Conservation (phyloP, 2,888 invertebrate genomes). For the Stomorhina lunata region DNA sequence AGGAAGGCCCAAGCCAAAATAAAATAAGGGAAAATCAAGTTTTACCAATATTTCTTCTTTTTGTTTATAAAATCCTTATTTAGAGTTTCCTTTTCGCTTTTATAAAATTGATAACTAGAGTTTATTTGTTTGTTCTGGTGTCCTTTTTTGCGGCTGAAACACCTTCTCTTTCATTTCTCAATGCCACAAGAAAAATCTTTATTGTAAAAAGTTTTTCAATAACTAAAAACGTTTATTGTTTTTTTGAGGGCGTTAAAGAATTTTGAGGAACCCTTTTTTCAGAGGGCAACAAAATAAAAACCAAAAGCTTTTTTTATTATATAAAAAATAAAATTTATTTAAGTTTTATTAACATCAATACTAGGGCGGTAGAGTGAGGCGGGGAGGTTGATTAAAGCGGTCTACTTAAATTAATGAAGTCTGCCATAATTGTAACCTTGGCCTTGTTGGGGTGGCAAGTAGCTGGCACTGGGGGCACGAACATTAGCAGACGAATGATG, state of each 20-base stretch:
- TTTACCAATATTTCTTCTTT: background rate
- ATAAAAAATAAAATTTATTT: slow-evolving; percentile 15
- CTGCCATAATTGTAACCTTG: slow-evolving; percentile 68
- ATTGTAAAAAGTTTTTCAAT: slow-evolving; percentile 34
- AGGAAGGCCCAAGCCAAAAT: no score
- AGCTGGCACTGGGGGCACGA: slow-evolving; percentile 70
- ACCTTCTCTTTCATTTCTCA: background rate
- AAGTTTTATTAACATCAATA: slow-evolving; percentile 42
- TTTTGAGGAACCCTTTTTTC: background rate
- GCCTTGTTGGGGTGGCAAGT: slow-evolving; percentile 72
- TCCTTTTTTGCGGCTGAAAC: background rate
- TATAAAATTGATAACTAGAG: background rate
- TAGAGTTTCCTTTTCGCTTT: background rate
- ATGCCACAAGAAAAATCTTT: background rate
- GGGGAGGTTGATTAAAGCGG: background rate
- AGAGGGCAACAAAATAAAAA: background rate
- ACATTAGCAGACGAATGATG: slow-evolving; percentile 49
- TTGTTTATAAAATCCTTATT: background rate
- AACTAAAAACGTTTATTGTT: background rate
- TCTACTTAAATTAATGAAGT: slow-evolving; percentile 57
- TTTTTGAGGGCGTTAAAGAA: slow-evolving; percentile 16
- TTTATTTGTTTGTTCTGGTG: background rate
- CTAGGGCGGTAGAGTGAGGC: background rate
- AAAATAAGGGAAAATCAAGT: background rate
- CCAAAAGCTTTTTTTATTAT: background rate